Evolutionary conservation across 2,888 invertebrate genomes (phyloP).

Genomic region (Erynnis tages): DNA sequence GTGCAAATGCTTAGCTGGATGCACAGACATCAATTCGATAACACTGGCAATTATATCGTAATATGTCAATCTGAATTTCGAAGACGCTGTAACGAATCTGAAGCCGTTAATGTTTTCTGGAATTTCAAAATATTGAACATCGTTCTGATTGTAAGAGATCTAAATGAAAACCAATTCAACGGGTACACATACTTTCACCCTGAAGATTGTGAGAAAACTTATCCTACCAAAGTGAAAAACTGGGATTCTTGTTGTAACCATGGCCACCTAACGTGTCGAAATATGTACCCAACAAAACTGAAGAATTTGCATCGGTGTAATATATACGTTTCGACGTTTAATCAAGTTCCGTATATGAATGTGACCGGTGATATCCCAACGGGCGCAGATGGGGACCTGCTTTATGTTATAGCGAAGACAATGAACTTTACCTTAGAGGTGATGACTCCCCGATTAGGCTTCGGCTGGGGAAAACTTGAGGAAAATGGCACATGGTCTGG

Average conservation of each 20-base stretch:
- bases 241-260: conserved; percentile 35
- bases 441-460: conserved; percentile 51
- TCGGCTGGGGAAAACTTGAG: conserved; percentile 58
- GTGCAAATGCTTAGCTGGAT: conserved; percentile 46
- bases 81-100: conserved; percentile 50
- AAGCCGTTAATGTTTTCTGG: conserved; percentile 53
- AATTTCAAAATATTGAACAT: conserved; percentile 55
- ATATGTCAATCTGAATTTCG: conserved; percentile 48
- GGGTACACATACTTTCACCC: conserved; percentile 55
- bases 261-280: conserved; percentile 30
- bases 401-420: conserved; percentile 48
- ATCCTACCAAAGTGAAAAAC: conserved; percentile 43
- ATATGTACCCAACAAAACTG: conserved; percentile 52
- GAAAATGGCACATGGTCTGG: conserved; percentile 60
- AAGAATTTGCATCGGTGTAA: conserved; percentile 54
- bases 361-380: conserved; percentile 45
- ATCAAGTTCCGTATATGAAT: conserved; percentile 57
- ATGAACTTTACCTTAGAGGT: conserved; percentile 55
- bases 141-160: conserved; percentile 46
- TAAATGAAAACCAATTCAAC: conserved; percentile 32
- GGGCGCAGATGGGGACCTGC: conserved; percentile 61
- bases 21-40: conserved; percentile 48
- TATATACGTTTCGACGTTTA: conserved; percentile 57
- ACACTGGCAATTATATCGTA: conserved; percentile 58
- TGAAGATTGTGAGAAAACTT: conserved; percentile 45